Evolutionary conservation across 1,140 invertebrate species (phyloP).

Genomic region (Copidosoma floridanum): DNA sequence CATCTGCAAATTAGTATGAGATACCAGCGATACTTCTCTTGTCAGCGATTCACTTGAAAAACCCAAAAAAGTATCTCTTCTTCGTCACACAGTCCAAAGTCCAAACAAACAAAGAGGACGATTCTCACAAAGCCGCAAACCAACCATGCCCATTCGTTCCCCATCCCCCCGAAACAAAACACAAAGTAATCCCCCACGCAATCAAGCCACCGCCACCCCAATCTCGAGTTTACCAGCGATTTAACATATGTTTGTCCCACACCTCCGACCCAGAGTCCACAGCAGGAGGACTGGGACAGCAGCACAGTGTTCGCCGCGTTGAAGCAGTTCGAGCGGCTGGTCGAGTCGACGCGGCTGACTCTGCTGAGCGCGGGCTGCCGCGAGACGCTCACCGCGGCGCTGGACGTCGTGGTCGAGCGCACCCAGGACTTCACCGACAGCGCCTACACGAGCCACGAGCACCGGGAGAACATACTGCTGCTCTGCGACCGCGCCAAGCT

Average conservation of each 20-base stretch:
- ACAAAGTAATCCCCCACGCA: no score
- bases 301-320: constrained; percentile 77
- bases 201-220: no score
- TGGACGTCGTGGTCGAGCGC: constrained; percentile 90
- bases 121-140: no score
- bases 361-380: constrained; percentile 61
- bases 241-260: no score
- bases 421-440: constrained; percentile 99
- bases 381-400: constrained; percentile 75
- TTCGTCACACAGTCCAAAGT: no score
- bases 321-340: constrained; percentile 78
- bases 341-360: constrained; percentile 78
- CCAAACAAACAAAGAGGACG: background rate
- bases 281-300: constrained; percentile 66
- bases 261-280: constrained; percentile 48
- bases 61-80: no score
- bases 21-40: no score
- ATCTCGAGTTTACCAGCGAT: no score
- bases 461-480: constrained; percentile 90
- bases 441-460: constrained; percentile 95
- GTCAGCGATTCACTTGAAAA: no score
- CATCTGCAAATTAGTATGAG: no score
- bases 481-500: constrained; percentile 85
- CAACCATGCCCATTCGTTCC: no score
- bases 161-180: no score